phyloP scores from a whole-genome alignment of 2,888 invertebrate genomes.

The Rotaria macrura region DNA sequence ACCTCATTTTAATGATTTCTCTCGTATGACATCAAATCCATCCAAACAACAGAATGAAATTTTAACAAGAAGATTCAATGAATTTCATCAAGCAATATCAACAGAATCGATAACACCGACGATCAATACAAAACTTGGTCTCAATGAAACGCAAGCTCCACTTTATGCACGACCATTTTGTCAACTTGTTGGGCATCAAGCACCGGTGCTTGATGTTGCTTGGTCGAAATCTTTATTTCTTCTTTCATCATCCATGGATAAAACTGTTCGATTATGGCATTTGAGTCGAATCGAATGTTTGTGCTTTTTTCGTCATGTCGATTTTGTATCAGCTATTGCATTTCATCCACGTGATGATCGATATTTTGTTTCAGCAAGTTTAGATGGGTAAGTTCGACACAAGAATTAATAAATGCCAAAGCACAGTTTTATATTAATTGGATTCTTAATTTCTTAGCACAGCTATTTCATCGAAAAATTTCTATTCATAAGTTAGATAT shows the following conservation, averaged over 20 bases:
- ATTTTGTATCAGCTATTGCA: slow-evolving; percentile 95
- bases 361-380: slow-evolving; percentile 87
- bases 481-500: neutral
- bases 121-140: neutral
- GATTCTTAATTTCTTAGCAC: neutral
- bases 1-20: slow-evolving; percentile 70
- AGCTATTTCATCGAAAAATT: neutral
- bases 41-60: slow-evolving; percentile 27
- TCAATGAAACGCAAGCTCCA: slow-evolving; percentile 45
- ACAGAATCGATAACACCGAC: slow-evolving; percentile 10
- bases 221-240: slow-evolving; percentile 97
- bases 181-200: slow-evolving; percentile 83
- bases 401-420: neutral
- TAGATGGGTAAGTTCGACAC: slow-evolving; percentile 74
- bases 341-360: slow-evolving; percentile 74
- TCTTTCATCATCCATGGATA: slow-evolving; percentile 94
- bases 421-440: neutral
- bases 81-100: slow-evolving; percentile 20
- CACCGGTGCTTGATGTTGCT: slow-evolving; percentile 85
- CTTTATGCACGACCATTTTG: slow-evolving; percentile 84
- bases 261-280: slow-evolving; percentile 93
- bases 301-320: slow-evolving; percentile 96
- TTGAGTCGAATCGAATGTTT: slow-evolving; percentile 89
- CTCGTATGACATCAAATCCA: neutral
- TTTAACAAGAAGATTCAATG: slow-evolving; percentile 35